These are phyloP conservation scores for Natrix natrix DNA, from an alignment of 2,797 vertebrate genomes.

Conservation along the genomic window DNA sequence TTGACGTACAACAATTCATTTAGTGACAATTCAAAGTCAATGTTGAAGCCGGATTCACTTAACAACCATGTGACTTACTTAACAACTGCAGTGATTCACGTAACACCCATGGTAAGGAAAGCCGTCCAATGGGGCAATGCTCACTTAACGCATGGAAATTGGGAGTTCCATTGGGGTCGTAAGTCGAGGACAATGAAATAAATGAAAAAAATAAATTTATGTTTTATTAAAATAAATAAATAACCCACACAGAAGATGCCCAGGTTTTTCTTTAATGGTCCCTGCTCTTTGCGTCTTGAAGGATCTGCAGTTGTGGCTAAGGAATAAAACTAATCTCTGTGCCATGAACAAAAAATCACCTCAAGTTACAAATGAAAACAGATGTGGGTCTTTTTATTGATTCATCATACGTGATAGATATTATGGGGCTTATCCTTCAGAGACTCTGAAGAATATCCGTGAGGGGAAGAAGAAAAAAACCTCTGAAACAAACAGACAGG, in stretches of 20 bases:
- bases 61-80: too few relatives aligned
- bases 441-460: neutral
- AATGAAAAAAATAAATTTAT: neutral
- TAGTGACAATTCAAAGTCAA: too few relatives aligned
- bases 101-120: too few relatives aligned
- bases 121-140: neutral
- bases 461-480: neutral
- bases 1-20: too few relatives aligned
- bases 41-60: too few relatives aligned
- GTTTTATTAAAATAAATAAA: too few relatives aligned
- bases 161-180: fast-evolving
- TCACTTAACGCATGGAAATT: neutral
- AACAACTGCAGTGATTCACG: too few relatives aligned
- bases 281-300: neutral
- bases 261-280: neutral
- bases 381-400: neutral
- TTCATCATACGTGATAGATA: neutral
- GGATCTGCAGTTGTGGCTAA: neutral
- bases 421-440: neutral
- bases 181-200: neutral
- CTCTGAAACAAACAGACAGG: neutral
- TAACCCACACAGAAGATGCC: neutral
- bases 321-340: neutral
- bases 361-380: neutral
- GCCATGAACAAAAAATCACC: neutral